Base-by-base conservation (phyloP, 37 sponge, comb jelly and placozoan species). In the Geodia barretti region DNA sequence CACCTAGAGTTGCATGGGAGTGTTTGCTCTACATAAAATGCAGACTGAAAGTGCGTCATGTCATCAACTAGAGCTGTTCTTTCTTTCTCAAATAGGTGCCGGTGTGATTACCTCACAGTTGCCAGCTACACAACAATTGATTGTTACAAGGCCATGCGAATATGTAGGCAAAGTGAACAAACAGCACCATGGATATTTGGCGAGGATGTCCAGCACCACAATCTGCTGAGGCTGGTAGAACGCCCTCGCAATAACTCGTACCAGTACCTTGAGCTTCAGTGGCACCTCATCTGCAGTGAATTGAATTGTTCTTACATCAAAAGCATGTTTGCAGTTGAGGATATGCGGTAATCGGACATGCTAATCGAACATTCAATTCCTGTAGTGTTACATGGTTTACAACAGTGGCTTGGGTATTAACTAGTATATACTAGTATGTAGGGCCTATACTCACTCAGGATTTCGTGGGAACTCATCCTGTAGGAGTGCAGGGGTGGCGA, bases 131-230 rank as follows among this genome's bases (percentile, higher is more conserved):
- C n/a, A n/a, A n/a, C n/a, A n/a, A n/a, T n/a, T n/a, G n/a, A n/a
- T n/a, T n/a, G n/a, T n/a, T n/a, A n/a, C n/a, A n/a, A n/a, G n/a
- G n/a, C n/a, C n/a, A n/a, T n/a, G n/a, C n/a, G n/a, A n/a, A n/a
- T n/a, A n/a, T n/a, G n/a, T 28, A 9, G 64, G 3, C 28, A 3
- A 29, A n/a, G 4, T n/a, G 3, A 62, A n/a, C 64, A 62, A 62
- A 20, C 19, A 58, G 11, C 70, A 95, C 95, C 96, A 95, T 32
- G 85, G 90, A 58, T 95, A 83, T 25, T 43, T 81, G 29, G 93
- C 62, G 19, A 95, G 77, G 35, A 90, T 72, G 72, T 95, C 93
- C 70, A 95, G 77, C 37, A 92, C 79, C 4, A 86, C 82, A 58
- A 84, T 83, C 19, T 95, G 89, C 33, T 72, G 72, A 7, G 81